phyloP scores from a whole-genome alignment of 1,140 invertebrate genomes.

The Penaeus chinensis region DNA sequence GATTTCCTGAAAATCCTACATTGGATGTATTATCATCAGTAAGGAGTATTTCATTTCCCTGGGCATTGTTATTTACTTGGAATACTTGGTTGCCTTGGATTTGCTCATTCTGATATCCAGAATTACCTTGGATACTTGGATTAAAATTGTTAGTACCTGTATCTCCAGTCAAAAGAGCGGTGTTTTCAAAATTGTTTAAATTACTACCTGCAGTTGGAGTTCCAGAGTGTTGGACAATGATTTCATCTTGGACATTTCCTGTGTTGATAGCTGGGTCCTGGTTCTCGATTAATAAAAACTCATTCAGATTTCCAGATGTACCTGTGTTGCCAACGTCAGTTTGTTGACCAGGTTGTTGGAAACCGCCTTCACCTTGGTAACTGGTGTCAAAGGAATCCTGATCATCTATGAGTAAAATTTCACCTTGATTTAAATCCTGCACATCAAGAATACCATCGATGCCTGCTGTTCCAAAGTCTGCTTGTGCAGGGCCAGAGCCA shows the following conservation, averaged over 20 bases:
- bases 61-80: background rate
- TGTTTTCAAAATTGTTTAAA: too few relatives aligned
- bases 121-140: background rate
- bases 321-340: too few relatives aligned
- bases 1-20: too few relatives aligned
- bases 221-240: too few relatives aligned
- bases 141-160: background rate
- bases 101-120: background rate
- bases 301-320: too few relatives aligned
- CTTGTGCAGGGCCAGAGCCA: too few relatives aligned
- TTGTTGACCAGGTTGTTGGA: background rate
- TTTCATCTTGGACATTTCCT: too few relatives aligned
- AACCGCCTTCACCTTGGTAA: background rate
- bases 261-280: too few relatives aligned
- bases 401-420: constrained; percentile 7
- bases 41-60: background rate
- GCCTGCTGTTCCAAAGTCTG: background rate
- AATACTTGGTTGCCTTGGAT: constrained; percentile 4
- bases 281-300: too few relatives aligned
- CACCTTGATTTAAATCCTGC: background rate
- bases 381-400: background rate
- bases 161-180: background rate
- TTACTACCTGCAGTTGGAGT: too few relatives aligned
- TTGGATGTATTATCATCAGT: too few relatives aligned
- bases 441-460: background rate